These are phyloP conservation scores for Netelia melanura DNA, from an alignment of 2,888 invertebrate species.

Conservation along the genomic window DNA sequence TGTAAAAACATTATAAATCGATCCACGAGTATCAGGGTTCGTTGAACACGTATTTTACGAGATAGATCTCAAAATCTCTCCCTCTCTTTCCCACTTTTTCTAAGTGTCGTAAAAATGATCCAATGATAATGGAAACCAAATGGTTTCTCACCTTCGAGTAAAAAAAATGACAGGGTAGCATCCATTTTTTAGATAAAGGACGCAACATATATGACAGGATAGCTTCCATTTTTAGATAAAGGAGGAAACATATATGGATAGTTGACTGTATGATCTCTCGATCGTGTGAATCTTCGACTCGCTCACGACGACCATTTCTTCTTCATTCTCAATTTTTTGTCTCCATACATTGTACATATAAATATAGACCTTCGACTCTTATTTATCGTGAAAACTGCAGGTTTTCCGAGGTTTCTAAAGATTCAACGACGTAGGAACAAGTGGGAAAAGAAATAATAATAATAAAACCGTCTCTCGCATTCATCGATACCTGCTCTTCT, in stretches of 20 bases:
- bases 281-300: constrained; percentile 67
- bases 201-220: constrained; percentile 27
- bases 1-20: background rate
- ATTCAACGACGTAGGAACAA: constrained; percentile 24
- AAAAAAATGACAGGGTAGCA: constrained; percentile 47
- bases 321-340: constrained; percentile 37
- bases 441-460: constrained; percentile 27
- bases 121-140: constrained; percentile 51
- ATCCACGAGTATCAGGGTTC: background rate
- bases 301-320: constrained; percentile 50
- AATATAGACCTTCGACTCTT: constrained; percentile 10
- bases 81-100: background rate
- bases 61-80: background rate
- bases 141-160: constrained; percentile 6
- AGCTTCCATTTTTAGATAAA: constrained; percentile 1
- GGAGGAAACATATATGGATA: background rate
- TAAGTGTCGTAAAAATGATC: constrained; percentile 52
- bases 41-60: constrained; percentile 13
- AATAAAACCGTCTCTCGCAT: constrained; percentile 55
- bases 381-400: constrained; percentile 46
- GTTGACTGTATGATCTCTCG: constrained; percentile 37
- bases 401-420: constrained; percentile 17
- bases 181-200: constrained; percentile 24
- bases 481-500: constrained; percentile 63
- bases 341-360: constrained; percentile 7